Conservation (phyloP, 2,888 invertebrate species). For the Drosophila peninsularis region DNA sequence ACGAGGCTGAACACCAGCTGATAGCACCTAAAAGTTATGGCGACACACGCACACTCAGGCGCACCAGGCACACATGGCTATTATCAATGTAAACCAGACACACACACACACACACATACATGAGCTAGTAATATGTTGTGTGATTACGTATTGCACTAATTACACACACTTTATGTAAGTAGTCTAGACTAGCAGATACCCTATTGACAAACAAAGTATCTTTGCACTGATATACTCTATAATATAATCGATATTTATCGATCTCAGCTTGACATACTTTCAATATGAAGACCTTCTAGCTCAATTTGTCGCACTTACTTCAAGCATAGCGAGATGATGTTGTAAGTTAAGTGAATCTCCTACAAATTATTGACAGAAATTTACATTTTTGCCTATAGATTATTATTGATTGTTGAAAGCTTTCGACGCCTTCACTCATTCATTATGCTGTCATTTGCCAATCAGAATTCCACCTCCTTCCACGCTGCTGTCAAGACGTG, state of each 20-base stretch:
- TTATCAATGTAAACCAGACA: conserved; percentile 67
- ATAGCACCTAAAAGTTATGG: conserved; percentile 35
- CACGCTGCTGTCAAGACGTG: conserved; percentile 24
- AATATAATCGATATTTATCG: not conserved
- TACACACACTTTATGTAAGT: conserved; percentile 29
- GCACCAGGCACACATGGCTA: conserved; percentile 15
- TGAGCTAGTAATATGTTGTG: conserved; percentile 10
- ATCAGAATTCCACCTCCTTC: conserved; percentile 35
- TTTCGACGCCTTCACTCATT: not conserved
- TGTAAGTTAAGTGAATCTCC: not conserved
- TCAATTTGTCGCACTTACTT: not conserved
- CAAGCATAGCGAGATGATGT: not conserved
- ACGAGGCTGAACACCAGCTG: conserved; percentile 40
- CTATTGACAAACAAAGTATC: not conserved
- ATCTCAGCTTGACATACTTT: not conserved
- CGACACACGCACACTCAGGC: conserved; percentile 15
- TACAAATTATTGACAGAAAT: not conserved
- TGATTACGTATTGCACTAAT: conserved; percentile 42
- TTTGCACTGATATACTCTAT: no score
- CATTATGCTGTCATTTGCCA: conserved; percentile 31
- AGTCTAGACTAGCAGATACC: not conserved
- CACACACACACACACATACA: conserved; percentile 22
- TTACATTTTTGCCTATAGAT: not conserved
- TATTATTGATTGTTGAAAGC: not conserved
- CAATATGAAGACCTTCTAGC: not conserved